Evolutionary conservation across 1,140 invertebrate genomes (phyloP).

Genomic region (Radopholus similis): DNA sequence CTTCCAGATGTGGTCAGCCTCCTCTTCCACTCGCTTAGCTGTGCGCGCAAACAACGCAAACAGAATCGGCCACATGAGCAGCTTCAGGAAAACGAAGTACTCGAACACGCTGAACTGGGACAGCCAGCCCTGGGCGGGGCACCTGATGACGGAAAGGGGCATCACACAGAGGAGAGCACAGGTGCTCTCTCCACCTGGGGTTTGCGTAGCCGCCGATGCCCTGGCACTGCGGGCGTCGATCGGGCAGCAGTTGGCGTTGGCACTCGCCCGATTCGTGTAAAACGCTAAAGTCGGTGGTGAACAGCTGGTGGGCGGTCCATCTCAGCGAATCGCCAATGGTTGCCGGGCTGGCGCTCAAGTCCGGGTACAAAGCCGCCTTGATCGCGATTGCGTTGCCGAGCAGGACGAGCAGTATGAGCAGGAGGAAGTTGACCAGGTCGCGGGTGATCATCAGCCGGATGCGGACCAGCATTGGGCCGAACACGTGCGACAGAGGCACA

Average conservation of each 20-base stretch:
- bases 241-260: slow-evolving; percentile 24
- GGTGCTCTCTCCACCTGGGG: slow-evolving; percentile 43
- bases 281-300: slow-evolving; percentile 52
- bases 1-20: slow-evolving; percentile 55
- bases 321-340: slow-evolving; percentile 28
- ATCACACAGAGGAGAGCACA: slow-evolving; percentile 6
- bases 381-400: slow-evolving; percentile 50
- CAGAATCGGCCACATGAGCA: slow-evolving; percentile 52
- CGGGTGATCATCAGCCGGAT: slow-evolving; percentile 55
- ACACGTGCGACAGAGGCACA: slow-evolving; percentile 44
- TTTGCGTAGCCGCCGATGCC: slow-evolving; percentile 40
- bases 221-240: slow-evolving; percentile 25
- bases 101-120: slow-evolving; percentile 42
- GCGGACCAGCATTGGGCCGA: slow-evolving; percentile 52
- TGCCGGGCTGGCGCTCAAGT: slow-evolving; percentile 17
- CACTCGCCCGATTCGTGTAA: slow-evolving; percentile 42
- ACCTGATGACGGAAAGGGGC: not conserved
- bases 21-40: slow-evolving; percentile 54
- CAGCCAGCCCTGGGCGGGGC: slow-evolving; percentile 42
- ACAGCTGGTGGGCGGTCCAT: slow-evolving; percentile 48
- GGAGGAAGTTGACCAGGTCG: slow-evolving; percentile 53
- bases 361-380: slow-evolving; percentile 52
- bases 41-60: slow-evolving; percentile 57
- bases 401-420: slow-evolving; percentile 45
- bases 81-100: slow-evolving; percentile 52